Percentiles rank a stretch among this genome's conserved stretches.
Evolutionary conservation across 2,888 invertebrate species (phyloP).

Genomic region (Blomia tropicalis): DNA sequence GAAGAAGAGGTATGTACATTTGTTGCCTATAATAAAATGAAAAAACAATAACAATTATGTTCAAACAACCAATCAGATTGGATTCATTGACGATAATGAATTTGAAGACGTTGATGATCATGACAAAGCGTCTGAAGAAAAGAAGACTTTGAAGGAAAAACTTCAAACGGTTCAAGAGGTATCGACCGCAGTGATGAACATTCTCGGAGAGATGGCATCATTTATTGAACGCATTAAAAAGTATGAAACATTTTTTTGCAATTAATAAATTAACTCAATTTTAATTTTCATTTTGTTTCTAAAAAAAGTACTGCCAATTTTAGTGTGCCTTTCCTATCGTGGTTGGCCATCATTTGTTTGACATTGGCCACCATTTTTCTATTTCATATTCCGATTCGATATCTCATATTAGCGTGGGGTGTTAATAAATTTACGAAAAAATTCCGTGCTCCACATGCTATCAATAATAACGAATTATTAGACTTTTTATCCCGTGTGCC

Average conservation of each 20-base stretch:
- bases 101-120: conserved; percentile 78
- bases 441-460: conserved; percentile 74
- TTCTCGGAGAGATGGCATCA: conserved; percentile 83
- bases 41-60: not conserved
- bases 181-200: conserved; percentile 86
- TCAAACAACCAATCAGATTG: conserved; percentile 19
- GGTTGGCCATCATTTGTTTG: conserved; percentile 66
- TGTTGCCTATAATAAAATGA: too few relatives aligned
- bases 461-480: conserved; percentile 89
- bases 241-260: conserved; percentile 43
- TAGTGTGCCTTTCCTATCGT: conserved; percentile 86
- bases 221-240: conserved; percentile 84
- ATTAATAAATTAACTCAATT: conserved; percentile 12
- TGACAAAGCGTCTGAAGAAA: conserved; percentile 76
- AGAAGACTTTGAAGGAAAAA: conserved; percentile 80
- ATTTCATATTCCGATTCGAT: conserved; percentile 72
- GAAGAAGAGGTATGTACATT: conserved; percentile 34
- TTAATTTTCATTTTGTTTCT: conserved; percentile 23
- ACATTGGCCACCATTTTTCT: conserved; percentile 57
- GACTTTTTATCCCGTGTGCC: conserved; percentile 88
- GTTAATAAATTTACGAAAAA: conserved; percentile 87
- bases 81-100: conserved; percentile 39
- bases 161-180: conserved; percentile 92
- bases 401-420: conserved; percentile 82
- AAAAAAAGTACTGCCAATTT: conserved; percentile 71